Evolutionary conservation across 2,888 invertebrate species (phyloP).

Genomic region (Torymus tubicola): DNA sequence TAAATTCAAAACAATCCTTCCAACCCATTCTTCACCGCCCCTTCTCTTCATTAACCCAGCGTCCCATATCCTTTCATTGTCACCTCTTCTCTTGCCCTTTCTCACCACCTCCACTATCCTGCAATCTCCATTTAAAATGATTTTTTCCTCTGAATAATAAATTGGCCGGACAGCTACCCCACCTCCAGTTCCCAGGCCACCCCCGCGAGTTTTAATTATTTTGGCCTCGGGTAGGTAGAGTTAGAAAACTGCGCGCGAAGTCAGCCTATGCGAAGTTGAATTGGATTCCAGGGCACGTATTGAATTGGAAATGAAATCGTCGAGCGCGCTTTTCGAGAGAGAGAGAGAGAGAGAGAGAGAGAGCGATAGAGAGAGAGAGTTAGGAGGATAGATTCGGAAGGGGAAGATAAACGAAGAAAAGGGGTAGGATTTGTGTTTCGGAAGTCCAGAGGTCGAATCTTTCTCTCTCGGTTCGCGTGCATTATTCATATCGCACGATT

Average conservation of each 20-base stretch:
- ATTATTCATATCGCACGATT: slow-evolving; percentile 4
- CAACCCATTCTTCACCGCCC: too few species aligned
- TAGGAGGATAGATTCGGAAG: slow-evolving; percentile 13
- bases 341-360: background rate
- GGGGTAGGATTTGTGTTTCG: slow-evolving; percentile 65
- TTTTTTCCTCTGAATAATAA: slow-evolving; percentile 27
- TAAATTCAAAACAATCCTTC: too few species aligned
- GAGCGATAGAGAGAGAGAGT: slow-evolving; percentile 51
- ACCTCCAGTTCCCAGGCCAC: background rate
- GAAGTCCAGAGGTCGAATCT: slow-evolving; percentile 56
- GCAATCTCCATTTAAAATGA: too few species aligned
- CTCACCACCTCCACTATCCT: too few species aligned
- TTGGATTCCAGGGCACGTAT: slow-evolving; percentile 58
- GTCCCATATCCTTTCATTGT: too few species aligned
- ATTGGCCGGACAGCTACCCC: background rate
- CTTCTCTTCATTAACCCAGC: too few species aligned
- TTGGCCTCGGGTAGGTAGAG: background rate
- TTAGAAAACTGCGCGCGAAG: slow-evolving; percentile 23
- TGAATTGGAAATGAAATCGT: slow-evolving; percentile 68
- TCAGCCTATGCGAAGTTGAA: slow-evolving; percentile 46
- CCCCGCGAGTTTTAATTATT: slow-evolving; percentile 46
- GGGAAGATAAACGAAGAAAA: slow-evolving; percentile 31
- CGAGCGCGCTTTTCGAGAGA: slow-evolving; percentile 11
- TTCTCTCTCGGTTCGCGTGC: background rate
- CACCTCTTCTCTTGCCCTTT: too few species aligned